Evolutionary conservation across 1,140 invertebrate genomes (phyloP).

Genomic region (Diorhabda carinulata): DNA sequence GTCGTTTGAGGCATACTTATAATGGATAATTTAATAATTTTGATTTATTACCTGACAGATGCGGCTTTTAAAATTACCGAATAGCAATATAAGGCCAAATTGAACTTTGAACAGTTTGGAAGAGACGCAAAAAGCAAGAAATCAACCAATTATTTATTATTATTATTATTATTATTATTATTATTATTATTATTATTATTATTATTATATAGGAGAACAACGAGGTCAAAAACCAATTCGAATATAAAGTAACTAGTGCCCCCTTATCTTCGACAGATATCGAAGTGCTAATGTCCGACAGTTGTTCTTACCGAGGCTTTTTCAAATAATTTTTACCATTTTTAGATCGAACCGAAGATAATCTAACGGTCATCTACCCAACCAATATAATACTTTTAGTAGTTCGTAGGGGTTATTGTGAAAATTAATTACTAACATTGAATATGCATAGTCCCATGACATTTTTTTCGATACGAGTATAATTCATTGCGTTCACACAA

Average conservation of each 20-base stretch:
- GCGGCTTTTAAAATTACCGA: too few relatives aligned
- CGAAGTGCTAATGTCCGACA: conserved; percentile 38
- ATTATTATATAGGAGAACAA: neutral
- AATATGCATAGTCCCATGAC: conserved; percentile 23
- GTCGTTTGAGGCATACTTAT: neutral
- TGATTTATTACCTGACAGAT: too few relatives aligned
- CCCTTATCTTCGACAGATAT: conserved; percentile 36
- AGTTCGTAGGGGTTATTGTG: conserved; percentile 25
- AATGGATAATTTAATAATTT: neutral
- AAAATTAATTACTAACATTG: conserved; percentile 31
- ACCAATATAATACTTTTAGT: conserved; percentile 18
- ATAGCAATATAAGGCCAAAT: too few relatives aligned
- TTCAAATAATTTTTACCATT: conserved; percentile 39
- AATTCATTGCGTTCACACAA: neutral
- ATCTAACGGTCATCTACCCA: conserved; percentile 41
- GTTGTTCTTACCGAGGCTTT: conserved; percentile 27
- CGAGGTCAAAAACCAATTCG: conserved; percentile 30
- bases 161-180: too few relatives aligned
- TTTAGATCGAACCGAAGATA: conserved; percentile 39
- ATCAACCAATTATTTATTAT: too few relatives aligned
- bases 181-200: too few relatives aligned
- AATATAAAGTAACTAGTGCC: conserved; percentile 33
- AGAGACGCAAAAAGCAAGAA: too few relatives aligned
- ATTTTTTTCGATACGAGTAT: conserved; percentile 18
- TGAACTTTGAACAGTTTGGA: too few relatives aligned